Percentiles rank a stretch among this genome's conserved stretches.
phyloP scores from a whole-genome alignment of 2,888 invertebrate species.

The Pollenia griseotomentosa region DNA sequence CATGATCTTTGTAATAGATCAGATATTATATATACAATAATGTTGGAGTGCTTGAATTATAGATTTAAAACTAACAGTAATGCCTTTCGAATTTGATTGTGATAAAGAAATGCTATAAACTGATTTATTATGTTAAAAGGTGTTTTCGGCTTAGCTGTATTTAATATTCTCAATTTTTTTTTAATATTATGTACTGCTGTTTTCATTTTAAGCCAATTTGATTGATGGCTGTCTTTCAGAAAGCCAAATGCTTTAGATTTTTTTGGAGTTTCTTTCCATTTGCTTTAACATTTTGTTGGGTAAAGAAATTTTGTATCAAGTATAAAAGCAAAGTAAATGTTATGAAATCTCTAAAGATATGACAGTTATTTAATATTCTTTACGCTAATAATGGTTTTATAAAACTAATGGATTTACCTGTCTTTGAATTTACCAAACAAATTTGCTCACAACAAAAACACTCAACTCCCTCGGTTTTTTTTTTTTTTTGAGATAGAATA shows the following conservation, averaged over 20 bases:
- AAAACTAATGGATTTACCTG: conserved; percentile 66
- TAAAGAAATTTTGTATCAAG: not conserved
- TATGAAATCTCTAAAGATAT: conserved; percentile 59
- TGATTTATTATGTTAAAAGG: no score
- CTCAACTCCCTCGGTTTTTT: not conserved
- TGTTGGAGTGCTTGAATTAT: no score
- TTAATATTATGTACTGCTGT: no score
- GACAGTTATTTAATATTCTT: conserved; percentile 67
- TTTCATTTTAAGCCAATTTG: no score
- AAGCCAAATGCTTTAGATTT: not conserved
- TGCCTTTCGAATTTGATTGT: no score
- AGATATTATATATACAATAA: no score
- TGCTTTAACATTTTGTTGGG: conserved; percentile 21
- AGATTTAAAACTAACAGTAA: no score
- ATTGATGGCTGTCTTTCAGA: no score
- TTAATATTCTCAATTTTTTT: no score
- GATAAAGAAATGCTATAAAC: no score
- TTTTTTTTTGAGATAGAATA: not conserved
- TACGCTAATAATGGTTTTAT: conserved; percentile 65
- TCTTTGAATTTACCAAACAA: conserved; percentile 44
- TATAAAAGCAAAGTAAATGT: conserved; percentile 28
- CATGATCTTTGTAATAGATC: no score
- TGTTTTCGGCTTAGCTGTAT: no score
- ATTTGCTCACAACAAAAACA: conserved; percentile 1
- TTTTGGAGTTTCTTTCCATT: not conserved